These are phyloP conservation scores for Aphidius gifuensis DNA, from an alignment of 1,140 invertebrate species.

Conservation along the genomic window DNA sequence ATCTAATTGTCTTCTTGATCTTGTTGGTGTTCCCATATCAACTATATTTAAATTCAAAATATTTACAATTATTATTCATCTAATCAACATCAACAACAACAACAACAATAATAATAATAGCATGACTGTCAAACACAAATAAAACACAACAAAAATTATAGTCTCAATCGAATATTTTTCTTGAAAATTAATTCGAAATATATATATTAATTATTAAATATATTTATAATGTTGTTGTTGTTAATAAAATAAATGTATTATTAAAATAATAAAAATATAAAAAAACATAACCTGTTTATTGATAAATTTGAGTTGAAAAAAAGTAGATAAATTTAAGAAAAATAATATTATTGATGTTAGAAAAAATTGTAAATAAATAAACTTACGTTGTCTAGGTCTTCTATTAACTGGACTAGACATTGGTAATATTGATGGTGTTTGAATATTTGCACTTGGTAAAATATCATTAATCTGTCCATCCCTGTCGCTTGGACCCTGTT, in stretches of 20 bases:
- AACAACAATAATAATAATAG: too few species aligned
- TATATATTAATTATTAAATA: too few species aligned
- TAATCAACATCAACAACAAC: not conserved
- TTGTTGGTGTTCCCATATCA: slow-evolving; percentile 53
- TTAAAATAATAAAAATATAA: not conserved
- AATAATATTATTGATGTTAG: too few species aligned
- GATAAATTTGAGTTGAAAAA: too few species aligned
- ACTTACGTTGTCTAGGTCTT: slow-evolving; percentile 48
- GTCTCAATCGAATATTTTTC: too few species aligned
- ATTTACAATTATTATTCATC: slow-evolving; percentile 11
- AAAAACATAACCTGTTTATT: too few species aligned
- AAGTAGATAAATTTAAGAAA: too few species aligned
- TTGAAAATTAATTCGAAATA: too few species aligned
- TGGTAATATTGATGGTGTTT: slow-evolving; percentile 39
- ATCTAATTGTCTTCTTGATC: slow-evolving; percentile 50
- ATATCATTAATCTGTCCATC: slow-evolving; percentile 46
- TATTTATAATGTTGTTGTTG: too few species aligned
- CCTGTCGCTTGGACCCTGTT: slow-evolving; percentile 62
- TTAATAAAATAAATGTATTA: too few species aligned
- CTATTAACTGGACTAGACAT: slow-evolving; percentile 40
- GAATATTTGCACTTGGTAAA: slow-evolving; percentile 17
- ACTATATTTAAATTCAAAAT: slow-evolving; percentile 32
- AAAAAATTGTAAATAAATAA: not conserved
- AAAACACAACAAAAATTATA: too few species aligned
- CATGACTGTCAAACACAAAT: too few species aligned